Evolutionary conservation across 2,797 vertebrate species (phyloP), one percentile per base, ranked within the genome.

Genomic region (Rhynchotus rufescens): DNA sequence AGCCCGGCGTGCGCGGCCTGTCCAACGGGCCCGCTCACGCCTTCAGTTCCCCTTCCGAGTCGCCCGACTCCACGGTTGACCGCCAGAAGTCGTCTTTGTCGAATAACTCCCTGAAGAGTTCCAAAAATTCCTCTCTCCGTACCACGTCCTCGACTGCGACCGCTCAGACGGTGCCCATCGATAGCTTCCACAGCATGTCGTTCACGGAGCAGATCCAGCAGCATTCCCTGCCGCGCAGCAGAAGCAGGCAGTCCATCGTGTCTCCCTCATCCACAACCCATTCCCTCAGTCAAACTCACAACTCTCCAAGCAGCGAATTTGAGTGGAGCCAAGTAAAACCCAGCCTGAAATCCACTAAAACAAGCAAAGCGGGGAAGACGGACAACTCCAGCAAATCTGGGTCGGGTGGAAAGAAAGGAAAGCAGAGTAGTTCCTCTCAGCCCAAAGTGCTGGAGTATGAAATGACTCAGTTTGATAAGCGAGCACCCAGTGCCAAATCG

Each of bases 191-290:
- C 38, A 98, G 97, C 84, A 97, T 99, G 95, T 99, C 98, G 0
- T 99, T 99, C 87, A 99, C 99, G 0, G 99, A 99, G 80, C 99
- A 99, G 92, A 99, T 99, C 92, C 99, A 99, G 71, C 99, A 99
- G 96, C 99, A 99, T 96, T 99, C 99, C 2, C 96, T 99, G 95
- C 99, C 99, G 15, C 99, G 99, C 76, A 99, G 98, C 92, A 97
- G 99, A 61, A 99, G 99, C 62, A 98, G 99, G 38, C 99, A 99
- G 97, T 99, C 99, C 2, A 98, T 99, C 3, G 98, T 99, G 51
- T 99, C 99, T 54, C 99, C 99, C 15, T 98, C 98, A 51, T 99
- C 99, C 68, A 99, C 99, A 3, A 99, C 98, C 3, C 99, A 99
- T 88, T 99, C 99, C 51, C 93, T 98, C 20, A 98, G 97, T 85